Evolutionary conservation across 2,113 vertebrate genomes (phyloP).

Genomic region (Miniopterus natalensis): DNA sequence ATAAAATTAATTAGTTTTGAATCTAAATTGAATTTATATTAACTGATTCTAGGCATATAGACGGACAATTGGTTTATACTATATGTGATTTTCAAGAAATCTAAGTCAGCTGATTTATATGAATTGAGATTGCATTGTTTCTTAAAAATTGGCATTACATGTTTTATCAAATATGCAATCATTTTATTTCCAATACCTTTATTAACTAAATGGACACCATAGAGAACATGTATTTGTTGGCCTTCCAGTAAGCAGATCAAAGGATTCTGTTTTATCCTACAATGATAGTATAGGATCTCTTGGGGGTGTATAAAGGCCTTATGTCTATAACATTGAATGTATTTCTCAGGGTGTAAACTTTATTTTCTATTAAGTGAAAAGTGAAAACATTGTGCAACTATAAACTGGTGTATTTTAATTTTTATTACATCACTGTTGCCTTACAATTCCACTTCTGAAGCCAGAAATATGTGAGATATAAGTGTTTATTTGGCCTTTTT

Average conservation of each 20-base stretch:
- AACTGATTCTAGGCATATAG: slow-evolving; percentile 58
- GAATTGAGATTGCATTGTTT: slow-evolving; percentile 3
- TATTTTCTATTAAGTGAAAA: slow-evolving; percentile 17
- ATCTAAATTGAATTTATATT: slow-evolving; percentile 63
- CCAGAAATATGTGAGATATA: neutral
- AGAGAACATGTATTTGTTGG: neutral
- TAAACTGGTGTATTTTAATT: neutral
- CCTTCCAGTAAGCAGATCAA: slow-evolving; percentile 13
- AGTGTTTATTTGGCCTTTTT: neutral
- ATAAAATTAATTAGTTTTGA: slow-evolving; percentile 59
- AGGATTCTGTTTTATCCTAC: neutral
- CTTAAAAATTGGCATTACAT: slow-evolving; percentile 15
- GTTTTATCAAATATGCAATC: neutral
- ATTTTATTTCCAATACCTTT: slow-evolving; percentile 8
- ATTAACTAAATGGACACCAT: slow-evolving; percentile 20
- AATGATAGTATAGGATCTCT: neutral
- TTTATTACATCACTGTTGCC: neutral
- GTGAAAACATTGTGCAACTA: neutral
- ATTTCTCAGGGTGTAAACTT: neutral
- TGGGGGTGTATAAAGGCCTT: neutral
- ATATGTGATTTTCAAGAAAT: slow-evolving; percentile 58
- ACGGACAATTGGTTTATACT: neutral
- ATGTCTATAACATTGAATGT: neutral
- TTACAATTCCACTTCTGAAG: neutral
- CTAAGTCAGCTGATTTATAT: neutral